These are phyloP conservation scores for Listronotus oregonensis DNA, from an alignment of 1,140 invertebrate species.

Conservation along the genomic window DNA sequence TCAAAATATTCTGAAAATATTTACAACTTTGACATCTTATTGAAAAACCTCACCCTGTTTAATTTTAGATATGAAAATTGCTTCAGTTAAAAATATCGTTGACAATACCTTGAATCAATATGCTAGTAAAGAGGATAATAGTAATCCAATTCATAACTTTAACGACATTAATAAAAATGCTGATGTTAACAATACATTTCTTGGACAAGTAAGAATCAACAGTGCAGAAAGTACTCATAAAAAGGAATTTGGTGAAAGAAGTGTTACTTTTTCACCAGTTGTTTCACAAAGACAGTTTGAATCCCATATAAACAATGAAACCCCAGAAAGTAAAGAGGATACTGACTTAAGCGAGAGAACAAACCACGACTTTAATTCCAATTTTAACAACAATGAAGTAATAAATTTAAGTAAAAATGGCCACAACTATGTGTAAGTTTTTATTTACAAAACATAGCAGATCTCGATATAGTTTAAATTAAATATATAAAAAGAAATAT, in stretches of 20 bases:
- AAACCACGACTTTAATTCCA: neutral
- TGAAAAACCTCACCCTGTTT: too few relatives aligned
- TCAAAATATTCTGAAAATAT: too few relatives aligned
- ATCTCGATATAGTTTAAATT: too few relatives aligned
- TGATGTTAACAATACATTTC: neutral
- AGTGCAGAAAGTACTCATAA: conserved; percentile 4
- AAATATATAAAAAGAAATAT: too few relatives aligned
- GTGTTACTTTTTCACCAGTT: conserved; percentile 30
- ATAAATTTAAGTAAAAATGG: neutral
- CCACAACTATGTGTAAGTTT: neutral
- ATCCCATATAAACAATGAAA: conserved; percentile 3
- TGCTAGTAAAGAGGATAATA: neutral
- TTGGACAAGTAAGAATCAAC: neutral
- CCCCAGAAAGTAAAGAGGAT: neutral
- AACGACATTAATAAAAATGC: neutral
- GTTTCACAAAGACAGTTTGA: conserved; percentile 26
- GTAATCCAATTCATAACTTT: neutral
- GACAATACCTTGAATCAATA: conserved; percentile 30
- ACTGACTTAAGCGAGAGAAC: neutral
- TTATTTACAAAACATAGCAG: neutral
- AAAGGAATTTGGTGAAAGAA: conserved; percentile 21
- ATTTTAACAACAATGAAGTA: neutral
- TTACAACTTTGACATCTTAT: too few relatives aligned
- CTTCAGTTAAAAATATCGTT: conserved; percentile 36
- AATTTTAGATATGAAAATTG: conserved; percentile 37